A percentile compares a stretch with the other conserved stretches of the same genome.
Evolutionary conservation across 2,113 vertebrate species (phyloP).

Genomic region (Sylvietta virens): DNA sequence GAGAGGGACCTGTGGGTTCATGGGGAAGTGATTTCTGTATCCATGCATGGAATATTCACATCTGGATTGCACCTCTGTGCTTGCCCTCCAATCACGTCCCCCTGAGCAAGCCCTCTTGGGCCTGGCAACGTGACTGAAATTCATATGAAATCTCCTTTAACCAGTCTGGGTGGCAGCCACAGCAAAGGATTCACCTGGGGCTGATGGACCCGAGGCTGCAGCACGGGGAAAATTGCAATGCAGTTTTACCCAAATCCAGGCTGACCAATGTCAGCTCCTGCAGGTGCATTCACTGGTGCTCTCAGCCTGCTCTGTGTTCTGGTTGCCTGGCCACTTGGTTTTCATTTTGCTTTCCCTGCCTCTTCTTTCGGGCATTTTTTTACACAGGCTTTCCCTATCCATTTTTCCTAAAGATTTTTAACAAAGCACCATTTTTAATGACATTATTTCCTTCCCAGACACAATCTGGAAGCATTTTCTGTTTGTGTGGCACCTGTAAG

Average conservation of each 20-base stretch:
- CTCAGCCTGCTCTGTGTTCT: not conserved
- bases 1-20: not conserved
- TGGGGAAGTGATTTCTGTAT: not conserved
- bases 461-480: not conserved
- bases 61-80: not conserved
- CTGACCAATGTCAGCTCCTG: rapidly evolving
- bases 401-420: not conserved
- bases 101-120: not conserved
- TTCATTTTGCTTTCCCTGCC: not conserved
- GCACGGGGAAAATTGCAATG: rapidly evolving
- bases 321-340: not conserved
- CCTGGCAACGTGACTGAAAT: not conserved
- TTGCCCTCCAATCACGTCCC: not conserved
- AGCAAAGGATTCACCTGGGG: not conserved
- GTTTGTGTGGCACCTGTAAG: not conserved
- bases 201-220: rapidly evolving
- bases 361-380: not conserved
- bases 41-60: not conserved
- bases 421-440: not conserved
- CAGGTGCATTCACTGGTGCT: not conserved
- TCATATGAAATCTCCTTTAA: not conserved
- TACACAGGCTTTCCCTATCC: not conserved
- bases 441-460: not conserved
- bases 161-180: not conserved
- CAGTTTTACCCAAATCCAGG: not conserved